Evolutionary conservation across 2,888 invertebrate genomes (phyloP), one percentile per base, ranked within the genome.

Genomic region (Acanthosoma haemorrhoidale): DNA sequence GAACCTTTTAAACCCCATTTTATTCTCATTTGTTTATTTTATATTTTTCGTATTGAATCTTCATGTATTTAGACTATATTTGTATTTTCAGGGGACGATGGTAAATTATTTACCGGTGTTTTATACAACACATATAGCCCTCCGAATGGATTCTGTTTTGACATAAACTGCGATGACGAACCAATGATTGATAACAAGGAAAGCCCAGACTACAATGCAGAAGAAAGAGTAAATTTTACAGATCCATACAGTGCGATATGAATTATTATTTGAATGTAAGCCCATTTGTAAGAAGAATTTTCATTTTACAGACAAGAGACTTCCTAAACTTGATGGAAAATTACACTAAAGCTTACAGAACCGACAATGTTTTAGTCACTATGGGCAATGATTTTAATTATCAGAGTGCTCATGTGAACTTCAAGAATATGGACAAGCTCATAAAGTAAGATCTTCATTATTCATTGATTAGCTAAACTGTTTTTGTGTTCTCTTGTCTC

Each of bases 341-440:
- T 25, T 67, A 67, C 51, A 67, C 41, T 2, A 67, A 32, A 36
- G 43, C 34, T 57, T 67, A 67, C n/a, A 18, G 29, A n/a, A 29
- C 29, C 3, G 34, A 43, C 15, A 43, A 94, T 78, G 82, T 93
- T 0, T 84, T 92, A 70, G 82, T 95, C 64, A 91, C 95, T 0
- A 95, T 95, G 94, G 96, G 96, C 0, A 90, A 91, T 75, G 96
- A 96, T 80, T 96, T 96, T 79, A 87, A 90, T 76, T 96, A 92
- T 78, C 89, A 91, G 79, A 84, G 86, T 73, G 89, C 90, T 0
- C 81, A 82, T 18, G 84, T 86, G 81, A 93, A 92, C 89, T 96
- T 85, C 81, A 86, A 84, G 74, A 95, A 95, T 79, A 81, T 96
- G 80, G 96, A 96, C 78, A 92, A 90, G 78, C 82, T 97, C 13